These are phyloP conservation scores for Poecilia gillii DNA, from an alignment of 2,797 vertebrate species.

Conservation along the genomic window DNA sequence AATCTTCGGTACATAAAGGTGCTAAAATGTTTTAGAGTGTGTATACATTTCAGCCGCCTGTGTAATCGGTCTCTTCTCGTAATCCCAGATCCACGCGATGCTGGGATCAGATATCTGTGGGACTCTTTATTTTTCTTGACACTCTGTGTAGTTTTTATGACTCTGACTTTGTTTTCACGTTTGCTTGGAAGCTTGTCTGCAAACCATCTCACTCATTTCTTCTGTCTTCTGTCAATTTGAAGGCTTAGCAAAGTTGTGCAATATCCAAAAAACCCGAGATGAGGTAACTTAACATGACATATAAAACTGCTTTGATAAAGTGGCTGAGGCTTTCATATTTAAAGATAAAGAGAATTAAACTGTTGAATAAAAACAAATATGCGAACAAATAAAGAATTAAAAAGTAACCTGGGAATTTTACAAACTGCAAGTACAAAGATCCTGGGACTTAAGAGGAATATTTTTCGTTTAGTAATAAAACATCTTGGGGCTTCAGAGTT, in stretches of 20 bases:
- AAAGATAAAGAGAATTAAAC: not conserved
- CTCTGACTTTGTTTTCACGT: not conserved
- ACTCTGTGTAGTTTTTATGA: not conserved
- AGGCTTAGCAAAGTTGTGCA: not conserved
- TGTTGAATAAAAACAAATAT: not conserved
- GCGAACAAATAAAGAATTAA: not conserved
- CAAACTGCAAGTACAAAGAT: not conserved
- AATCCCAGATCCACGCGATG: not conserved
- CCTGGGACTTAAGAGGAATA: not conserved
- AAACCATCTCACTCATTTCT: not conserved
- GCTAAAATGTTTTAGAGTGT: not conserved
- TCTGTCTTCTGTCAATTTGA: not conserved
- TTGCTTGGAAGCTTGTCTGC: not conserved
- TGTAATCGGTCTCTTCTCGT: not conserved
- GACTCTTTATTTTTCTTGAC: slow-evolving; percentile 17
- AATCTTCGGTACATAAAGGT: not conserved
- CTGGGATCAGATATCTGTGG: slow-evolving; percentile 2
- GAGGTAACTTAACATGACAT: not conserved
- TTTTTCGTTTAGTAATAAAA: not conserved
- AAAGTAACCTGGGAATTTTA: not conserved
- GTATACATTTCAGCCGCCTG: not conserved
- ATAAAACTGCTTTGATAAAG: not conserved
- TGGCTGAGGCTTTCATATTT: not conserved
- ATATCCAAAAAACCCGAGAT: not conserved
- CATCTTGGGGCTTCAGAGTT: not conserved